Base-by-base conservation (phyloP, 2,113 vertebrate species). In the Cacatua alba region DNA sequence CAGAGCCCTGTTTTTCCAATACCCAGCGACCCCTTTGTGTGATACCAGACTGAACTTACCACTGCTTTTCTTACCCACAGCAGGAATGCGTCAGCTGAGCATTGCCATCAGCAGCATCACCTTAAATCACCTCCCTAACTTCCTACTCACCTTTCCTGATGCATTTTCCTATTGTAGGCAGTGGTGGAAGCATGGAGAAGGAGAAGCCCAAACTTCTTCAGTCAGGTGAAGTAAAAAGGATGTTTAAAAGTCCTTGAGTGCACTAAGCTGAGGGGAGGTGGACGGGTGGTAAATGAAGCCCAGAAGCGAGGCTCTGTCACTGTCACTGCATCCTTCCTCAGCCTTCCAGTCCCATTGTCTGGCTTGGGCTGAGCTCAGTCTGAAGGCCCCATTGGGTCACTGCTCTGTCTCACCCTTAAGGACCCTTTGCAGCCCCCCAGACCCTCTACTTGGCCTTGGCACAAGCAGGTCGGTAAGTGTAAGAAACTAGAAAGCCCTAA, bases 331-430 rank as follows among this genome's bases (percentile, higher is more conserved):
- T 23, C 55, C 55, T 17, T 64, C 79, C 57, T 59, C 67, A 63
- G 25, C 46, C 13, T 67, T 16, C 39, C 76, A 17, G 17, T 48
- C 7, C 16, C 2, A 1, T 12, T 10, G 23, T 43, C 33, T 6
- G 24, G 9, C 25, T 49, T 71, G 49, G 26, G 16, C 33, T 39
- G 67, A 8, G 9, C 3, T 82, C 31, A 35, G 7, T 3, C 41
- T 35, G 2, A 46, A 60, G 5, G 14, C 13, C 20, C n/a, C 2
- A 0, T 0, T 5, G 25, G 24, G 14, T 16, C 59, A 28, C 20
- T 1, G 1, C 19, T 13, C 29, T 24, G 6, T 46, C 14, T 35
- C 21, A 15, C 20, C 63, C 37, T 41, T 33, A 9, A 25, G 10
- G 71, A 64, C 23, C 33, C 26, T 57, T 33, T 0, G 0, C 7